Conservation (phyloP, 2,113 vertebrate species). For the Mystacornis crossleyi region DNA sequence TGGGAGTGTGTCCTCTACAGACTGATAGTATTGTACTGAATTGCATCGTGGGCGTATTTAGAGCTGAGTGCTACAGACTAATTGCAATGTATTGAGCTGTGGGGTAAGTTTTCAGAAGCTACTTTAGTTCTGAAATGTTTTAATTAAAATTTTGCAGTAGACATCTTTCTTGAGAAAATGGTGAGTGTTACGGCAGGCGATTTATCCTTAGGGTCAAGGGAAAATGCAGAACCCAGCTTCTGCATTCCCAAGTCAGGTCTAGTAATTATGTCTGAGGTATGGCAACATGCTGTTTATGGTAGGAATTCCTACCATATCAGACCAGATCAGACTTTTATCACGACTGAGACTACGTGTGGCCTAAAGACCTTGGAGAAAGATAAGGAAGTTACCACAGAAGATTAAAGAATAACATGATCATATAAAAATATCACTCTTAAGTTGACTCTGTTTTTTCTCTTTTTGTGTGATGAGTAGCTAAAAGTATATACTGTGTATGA, state of each 20-base stretch:
- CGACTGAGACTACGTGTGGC: rapidly evolving
- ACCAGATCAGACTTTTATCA: background rate
- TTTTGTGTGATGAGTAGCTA: background rate
- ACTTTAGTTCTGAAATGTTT: background rate
- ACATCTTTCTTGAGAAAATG: background rate
- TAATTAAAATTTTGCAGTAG: background rate
- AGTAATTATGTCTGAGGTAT: background rate
- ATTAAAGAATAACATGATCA: background rate
- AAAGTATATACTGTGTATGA: background rate
- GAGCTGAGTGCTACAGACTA: background rate
- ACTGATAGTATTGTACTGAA: background rate
- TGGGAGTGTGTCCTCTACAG: background rate
- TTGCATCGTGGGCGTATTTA: background rate
- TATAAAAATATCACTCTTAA: background rate
- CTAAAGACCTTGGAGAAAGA: background rate
- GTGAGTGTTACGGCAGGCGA: background rate
- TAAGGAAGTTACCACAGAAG: background rate
- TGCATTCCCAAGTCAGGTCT: background rate
- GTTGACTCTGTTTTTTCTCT: background rate
- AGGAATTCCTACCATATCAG: background rate
- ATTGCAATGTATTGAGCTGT: background rate
- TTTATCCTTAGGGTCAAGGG: background rate
- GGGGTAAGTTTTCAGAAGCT: background rate
- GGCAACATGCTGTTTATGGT: rapidly evolving
- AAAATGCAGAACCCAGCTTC: no score